A percentile compares a stretch with the other conserved stretches of the same genome.
Evolutionary conservation across 2,888 invertebrate genomes (phyloP).

Genomic region (Choristoneura rosaceana): DNA sequence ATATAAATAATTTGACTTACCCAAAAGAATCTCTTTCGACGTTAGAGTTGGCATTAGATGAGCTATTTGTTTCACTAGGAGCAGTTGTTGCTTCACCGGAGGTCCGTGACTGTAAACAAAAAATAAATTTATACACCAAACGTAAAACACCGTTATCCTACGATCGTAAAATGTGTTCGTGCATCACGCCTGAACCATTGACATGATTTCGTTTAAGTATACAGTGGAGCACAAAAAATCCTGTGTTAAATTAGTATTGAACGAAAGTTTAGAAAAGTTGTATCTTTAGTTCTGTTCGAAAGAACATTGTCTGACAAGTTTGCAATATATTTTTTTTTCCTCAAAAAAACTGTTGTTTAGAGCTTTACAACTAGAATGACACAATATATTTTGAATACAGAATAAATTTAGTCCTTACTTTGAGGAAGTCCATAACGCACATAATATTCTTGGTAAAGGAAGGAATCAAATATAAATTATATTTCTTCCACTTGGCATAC

Average conservation of each 20-base stretch:
- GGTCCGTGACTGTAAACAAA: slow-evolving; percentile 70
- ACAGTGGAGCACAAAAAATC: neutral
- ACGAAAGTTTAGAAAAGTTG: neutral
- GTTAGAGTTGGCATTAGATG: slow-evolving; percentile 61
- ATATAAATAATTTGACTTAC: slow-evolving; percentile 57
- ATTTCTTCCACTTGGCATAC: too few species aligned
- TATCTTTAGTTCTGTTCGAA: too few species aligned
- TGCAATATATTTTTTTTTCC: too few species aligned
- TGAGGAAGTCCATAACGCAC: too few species aligned
- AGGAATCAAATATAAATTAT: too few species aligned
- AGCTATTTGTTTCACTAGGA: slow-evolving; percentile 65
- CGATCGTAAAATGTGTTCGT: neutral
- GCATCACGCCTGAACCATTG: neutral
- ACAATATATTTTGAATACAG: too few species aligned
- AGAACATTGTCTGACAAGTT: too few species aligned
- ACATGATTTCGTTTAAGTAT: neutral
- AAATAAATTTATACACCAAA: slow-evolving; percentile 9
- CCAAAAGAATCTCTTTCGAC: slow-evolving; percentile 79
- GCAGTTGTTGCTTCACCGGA: slow-evolving; percentile 70
- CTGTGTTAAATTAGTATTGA: neutral
- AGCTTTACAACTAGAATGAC: too few species aligned
- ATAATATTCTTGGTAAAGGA: too few species aligned
- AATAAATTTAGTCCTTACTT: too few species aligned
- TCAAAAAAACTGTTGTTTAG: too few species aligned
- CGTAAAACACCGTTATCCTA: slow-evolving; percentile 3